Evolutionary conservation across 2,888 invertebrate species (phyloP).

Genomic region (Argyresthia goedartella): DNA sequence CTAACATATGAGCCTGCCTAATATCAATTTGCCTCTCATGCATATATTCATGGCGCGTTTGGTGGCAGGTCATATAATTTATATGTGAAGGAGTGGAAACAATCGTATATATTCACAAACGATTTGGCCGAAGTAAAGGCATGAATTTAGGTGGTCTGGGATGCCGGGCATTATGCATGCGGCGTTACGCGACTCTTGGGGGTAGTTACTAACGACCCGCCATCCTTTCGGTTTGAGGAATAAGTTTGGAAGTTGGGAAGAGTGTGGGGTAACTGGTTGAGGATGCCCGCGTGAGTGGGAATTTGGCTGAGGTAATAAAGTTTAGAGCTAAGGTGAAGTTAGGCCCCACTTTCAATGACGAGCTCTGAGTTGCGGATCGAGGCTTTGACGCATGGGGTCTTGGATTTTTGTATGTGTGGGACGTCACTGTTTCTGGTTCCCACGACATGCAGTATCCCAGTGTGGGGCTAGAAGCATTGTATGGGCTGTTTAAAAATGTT

Average conservation of each 20-base stretch:
- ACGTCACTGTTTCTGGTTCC: too few species aligned
- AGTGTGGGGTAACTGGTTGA: too few species aligned
- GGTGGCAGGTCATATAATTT: constrained; percentile 65
- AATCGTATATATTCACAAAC: constrained; percentile 58
- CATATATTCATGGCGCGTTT: constrained; percentile 57
- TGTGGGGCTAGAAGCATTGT: too few species aligned
- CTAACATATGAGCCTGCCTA: constrained; percentile 47
- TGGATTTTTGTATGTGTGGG: too few species aligned
- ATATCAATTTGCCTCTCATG: constrained; percentile 68
- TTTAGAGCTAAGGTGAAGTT: too few species aligned
- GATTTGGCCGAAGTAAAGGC: constrained; percentile 43
- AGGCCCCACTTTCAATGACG: too few species aligned
- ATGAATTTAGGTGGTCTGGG: constrained; percentile 26
- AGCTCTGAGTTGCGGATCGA: too few species aligned
- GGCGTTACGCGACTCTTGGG: constrained; percentile 57
- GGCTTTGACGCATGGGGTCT: too few species aligned
- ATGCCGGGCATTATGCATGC: constrained; percentile 44
- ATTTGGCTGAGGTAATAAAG: too few species aligned
- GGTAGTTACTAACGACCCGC: constrained; percentile 55
- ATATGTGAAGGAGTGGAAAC: constrained; percentile 58
- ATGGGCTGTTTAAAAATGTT: too few species aligned
- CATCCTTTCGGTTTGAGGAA: constrained; percentile 33
- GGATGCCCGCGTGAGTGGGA: too few species aligned
- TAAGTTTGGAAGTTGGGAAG: constrained; percentile 6
- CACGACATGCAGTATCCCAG: too few species aligned